Evolutionary conservation across 2,888 invertebrate genomes (phyloP).

Genomic region (Leucania comma): DNA sequence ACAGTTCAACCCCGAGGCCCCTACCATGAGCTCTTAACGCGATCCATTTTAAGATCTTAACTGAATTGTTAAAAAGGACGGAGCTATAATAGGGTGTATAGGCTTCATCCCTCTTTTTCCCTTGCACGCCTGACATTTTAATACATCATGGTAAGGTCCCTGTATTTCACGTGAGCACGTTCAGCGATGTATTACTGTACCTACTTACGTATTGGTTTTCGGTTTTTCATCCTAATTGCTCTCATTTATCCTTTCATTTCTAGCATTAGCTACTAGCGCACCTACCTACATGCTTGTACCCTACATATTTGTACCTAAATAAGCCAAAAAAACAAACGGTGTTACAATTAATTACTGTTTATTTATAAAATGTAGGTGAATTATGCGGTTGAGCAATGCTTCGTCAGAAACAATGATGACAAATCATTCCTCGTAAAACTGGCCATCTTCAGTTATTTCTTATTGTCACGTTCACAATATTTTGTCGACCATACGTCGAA

Average conservation of each 20-base stretch:
- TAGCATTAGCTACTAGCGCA: too few relatives aligned
- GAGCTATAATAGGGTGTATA: too few relatives aligned
- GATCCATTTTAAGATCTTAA: too few relatives aligned
- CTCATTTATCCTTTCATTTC: background rate
- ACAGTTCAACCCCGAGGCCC: too few relatives aligned
- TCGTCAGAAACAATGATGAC: constrained; percentile 60
- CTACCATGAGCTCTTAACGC: too few relatives aligned
- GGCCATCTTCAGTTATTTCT: constrained; percentile 54
- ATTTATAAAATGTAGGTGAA: constrained; percentile 24
- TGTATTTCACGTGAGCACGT: too few relatives aligned
- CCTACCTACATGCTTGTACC: too few relatives aligned
- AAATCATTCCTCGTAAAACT: constrained; percentile 53
- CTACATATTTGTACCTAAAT: background rate
- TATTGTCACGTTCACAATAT: constrained; percentile 62
- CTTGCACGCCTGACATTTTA: too few relatives aligned
- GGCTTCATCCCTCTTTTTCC: too few relatives aligned
- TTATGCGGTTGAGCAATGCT: constrained; percentile 40
- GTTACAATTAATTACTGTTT: background rate
- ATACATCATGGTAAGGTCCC: too few relatives aligned
- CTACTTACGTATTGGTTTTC: background rate
- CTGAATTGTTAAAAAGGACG: too few relatives aligned
- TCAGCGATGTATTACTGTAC: too few relatives aligned
- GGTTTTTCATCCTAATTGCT: background rate
- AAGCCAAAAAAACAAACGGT: background rate
- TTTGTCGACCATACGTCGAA: constrained; percentile 37